Evolutionary conservation across 2,113 vertebrate species (phyloP), one percentile per base, ranked within the genome.

Genomic region (Notarius lentiginosus): DNA sequence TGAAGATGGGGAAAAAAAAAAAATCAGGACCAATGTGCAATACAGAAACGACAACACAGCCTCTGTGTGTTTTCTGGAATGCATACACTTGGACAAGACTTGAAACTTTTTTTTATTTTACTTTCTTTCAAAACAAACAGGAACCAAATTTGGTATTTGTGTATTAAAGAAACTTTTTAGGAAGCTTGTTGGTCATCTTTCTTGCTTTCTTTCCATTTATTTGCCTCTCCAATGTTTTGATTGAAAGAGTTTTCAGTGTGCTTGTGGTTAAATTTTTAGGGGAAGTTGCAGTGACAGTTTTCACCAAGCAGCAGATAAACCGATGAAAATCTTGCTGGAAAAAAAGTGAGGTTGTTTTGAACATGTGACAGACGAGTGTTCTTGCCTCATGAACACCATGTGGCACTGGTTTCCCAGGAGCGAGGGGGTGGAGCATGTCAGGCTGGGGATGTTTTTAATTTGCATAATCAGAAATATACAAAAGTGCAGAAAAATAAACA

Each of bases 91-190:
- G 84, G 84, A 93, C 83, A 86, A 91, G 93, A 94, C 94, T 94
- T 93, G 93, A 95, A 94, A 89, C 89, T 91, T 86, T 89, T 94
- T 93, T 83, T 60, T 82, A 61, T 41, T 81, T 53, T 58, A 41
- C 12, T 55, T 82, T 83, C 72, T 88, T 90, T 88, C 80, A 82
- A 63, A 93, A 93, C 91, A 92, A 81, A 87, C 90, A 93, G 93
- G 92, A 91, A 89, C 89, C 91, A 93, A 73, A 93, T 91, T 93
- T 93, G 91, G 91, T 94, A 94, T 94, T 95, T 95, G 91, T 95
- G 93, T 94, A 95, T 94, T 95, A 95, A 95, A 95, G 90, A 90
- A 95, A 91, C 93, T 95, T 95, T 95, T 92, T 95, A 94, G 93
- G 90, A 94, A 92, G 81, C 89, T 89, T 81, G 66, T 4, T 88